Conservation (phyloP, 2,113 vertebrate genomes). For the Pedetes capensis region DNA sequence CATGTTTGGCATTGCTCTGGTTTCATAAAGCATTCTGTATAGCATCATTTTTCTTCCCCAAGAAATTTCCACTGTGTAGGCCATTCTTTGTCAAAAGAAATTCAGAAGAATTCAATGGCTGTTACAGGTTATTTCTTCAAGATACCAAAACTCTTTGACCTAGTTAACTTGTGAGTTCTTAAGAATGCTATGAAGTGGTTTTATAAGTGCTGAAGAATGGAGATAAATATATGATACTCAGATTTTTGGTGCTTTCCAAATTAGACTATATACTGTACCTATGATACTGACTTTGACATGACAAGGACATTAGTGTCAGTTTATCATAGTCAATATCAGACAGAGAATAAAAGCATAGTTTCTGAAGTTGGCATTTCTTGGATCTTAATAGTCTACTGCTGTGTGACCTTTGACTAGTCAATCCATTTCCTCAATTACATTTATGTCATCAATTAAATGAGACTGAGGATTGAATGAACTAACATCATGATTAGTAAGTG, state of each 20-base stretch:
- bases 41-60: not conserved
- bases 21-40: not conserved
- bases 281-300: not conserved
- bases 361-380: not conserved
- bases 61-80: not conserved
- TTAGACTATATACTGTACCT: not conserved
- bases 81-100: conserved; percentile 17
- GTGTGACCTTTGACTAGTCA: not conserved
- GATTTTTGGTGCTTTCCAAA: not conserved
- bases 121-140: not conserved
- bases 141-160: not conserved
- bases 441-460: not conserved
- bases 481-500: not conserved
- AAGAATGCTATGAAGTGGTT: not conserved
- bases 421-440: not conserved
- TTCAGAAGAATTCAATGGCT: not conserved
- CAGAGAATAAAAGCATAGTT: rapidly evolving
- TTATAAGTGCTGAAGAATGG: not conserved
- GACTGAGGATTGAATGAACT: not conserved
- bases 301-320: not conserved
- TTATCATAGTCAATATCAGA: not conserved
- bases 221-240: not conserved
- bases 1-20: not conserved
- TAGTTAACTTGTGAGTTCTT: not conserved
- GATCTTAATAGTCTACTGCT: not conserved